Percentiles rank a stretch among this genome's conserved stretches.
Conservation (phyloP, 2,113 vertebrate genomes). For the Phainopepla nitens region DNA sequence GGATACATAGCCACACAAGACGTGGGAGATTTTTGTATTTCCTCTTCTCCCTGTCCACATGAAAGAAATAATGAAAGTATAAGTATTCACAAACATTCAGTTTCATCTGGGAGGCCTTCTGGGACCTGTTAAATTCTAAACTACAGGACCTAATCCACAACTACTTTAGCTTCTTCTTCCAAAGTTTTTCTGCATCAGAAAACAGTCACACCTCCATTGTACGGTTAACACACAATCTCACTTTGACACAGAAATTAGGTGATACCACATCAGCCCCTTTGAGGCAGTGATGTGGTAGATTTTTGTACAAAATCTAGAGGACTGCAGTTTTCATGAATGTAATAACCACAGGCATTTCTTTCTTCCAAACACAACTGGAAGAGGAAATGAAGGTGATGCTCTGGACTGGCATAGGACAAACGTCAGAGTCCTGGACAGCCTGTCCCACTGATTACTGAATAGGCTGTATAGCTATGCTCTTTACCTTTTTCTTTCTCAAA, state of each 20-base stretch:
- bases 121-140: not conserved
- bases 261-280: not conserved
- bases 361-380: not conserved
- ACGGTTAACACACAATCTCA: not conserved
- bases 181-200: not conserved
- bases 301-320: not conserved
- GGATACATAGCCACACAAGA: not conserved
- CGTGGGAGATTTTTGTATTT: not conserved
- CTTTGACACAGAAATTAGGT: not conserved
- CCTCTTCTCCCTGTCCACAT: not conserved
- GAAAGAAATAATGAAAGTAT: not conserved
- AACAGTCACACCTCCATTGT: not conserved
- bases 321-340: not conserved
- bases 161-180: not conserved
- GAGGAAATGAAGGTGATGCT: not conserved
- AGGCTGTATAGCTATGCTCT: not conserved
- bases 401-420: not conserved
- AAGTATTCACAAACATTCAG: not conserved
- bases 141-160: not conserved
- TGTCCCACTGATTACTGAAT: not conserved
- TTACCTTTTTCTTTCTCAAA: not conserved
- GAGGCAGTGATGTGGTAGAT: not conserved
- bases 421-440: not conserved
- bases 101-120: not conserved
- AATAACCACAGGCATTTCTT: not conserved